Base-by-base conservation (phyloP, 2,113 vertebrate genomes). In the Rutilus rutilus region DNA sequence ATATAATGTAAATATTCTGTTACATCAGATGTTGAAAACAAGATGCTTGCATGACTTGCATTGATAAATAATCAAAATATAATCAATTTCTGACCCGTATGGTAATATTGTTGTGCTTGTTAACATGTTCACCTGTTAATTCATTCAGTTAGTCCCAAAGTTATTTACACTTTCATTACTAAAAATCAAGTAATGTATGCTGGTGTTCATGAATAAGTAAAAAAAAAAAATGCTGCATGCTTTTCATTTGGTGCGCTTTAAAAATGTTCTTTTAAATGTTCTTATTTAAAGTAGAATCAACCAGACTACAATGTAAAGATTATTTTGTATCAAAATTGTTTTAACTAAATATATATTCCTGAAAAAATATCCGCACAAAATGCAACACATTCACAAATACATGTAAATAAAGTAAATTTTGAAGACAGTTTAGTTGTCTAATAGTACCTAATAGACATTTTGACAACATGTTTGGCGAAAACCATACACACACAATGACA, bases 381-480 rank as follows among this genome's bases (percentile, higher is more conserved):
- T 9, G 30, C 15, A 67, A 33, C 30, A 39, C 8, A 39, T 9
- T 33, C 15, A 7, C 27, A 67, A 19, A 30, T 30, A 30, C 27
- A 33, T 21, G 39, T 39, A 5, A 7, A 71, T 45, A 21, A 69
- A 36, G 17, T 19, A 69, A 0, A 69, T n/a, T 74, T 25, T 7
- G 11, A 73, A 45, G 39, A 25, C 69, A n/a, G 21, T 36, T n/a
- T 73, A 45, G 5, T 23, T 73, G 69, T 73, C 10, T 1, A 82
- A 82, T 85, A 74, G 83, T 86, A 87, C 87, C 89, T 88, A 84
- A 30, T 30, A 79, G 1, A 30, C 19, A 36, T 59, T 23, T 23
- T 19, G 7, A 17, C 65, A 36, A 6, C 27, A 36, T 85, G 73
- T 60, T 86, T 47, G 65, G 17, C 71, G 64, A 42, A 59, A 85